phyloP scores from a whole-genome alignment of 2,113 vertebrate genomes.

The Lagopus muta region DNA sequence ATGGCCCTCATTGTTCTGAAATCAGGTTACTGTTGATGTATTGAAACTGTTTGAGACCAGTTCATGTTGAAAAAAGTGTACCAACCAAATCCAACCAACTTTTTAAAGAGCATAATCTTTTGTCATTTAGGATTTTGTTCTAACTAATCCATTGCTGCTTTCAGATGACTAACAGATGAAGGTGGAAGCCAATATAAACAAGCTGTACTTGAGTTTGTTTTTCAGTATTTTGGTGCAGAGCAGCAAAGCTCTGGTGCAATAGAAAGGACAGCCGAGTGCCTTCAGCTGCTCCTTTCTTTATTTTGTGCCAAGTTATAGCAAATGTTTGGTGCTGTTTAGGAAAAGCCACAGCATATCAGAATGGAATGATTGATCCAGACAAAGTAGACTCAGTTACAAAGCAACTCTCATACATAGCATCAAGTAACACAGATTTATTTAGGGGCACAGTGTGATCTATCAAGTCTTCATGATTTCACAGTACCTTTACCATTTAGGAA shows the following conservation, averaged over 20 bases:
- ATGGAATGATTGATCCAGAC: not conserved
- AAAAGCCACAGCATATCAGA: not conserved
- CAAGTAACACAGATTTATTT: not conserved
- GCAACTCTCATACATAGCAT: not conserved
- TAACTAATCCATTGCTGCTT: not conserved
- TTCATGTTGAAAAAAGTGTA: not conserved
- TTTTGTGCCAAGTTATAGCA: not conserved
- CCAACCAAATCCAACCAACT: rapidly evolving
- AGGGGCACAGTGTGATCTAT: too few relatives aligned
- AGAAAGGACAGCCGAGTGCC: not conserved
- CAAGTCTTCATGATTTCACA: not conserved
- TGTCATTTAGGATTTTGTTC: not conserved
- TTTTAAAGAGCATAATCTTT: not conserved
- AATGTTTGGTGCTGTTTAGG: not conserved
- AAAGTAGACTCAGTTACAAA: not conserved
- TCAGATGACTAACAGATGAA: not conserved
- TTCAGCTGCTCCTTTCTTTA: not conserved
- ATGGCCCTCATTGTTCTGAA: not conserved
- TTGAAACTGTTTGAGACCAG: too few relatives aligned
- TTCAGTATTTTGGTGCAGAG: not conserved
- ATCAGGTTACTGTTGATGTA: not conserved
- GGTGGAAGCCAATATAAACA: not conserved
- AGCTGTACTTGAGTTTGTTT: not conserved
- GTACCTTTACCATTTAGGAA: not conserved
- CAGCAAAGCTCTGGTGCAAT: not conserved